phyloP scores from a whole-genome alignment of 2,888 invertebrate genomes.

The Rotaria socialis region DNA sequence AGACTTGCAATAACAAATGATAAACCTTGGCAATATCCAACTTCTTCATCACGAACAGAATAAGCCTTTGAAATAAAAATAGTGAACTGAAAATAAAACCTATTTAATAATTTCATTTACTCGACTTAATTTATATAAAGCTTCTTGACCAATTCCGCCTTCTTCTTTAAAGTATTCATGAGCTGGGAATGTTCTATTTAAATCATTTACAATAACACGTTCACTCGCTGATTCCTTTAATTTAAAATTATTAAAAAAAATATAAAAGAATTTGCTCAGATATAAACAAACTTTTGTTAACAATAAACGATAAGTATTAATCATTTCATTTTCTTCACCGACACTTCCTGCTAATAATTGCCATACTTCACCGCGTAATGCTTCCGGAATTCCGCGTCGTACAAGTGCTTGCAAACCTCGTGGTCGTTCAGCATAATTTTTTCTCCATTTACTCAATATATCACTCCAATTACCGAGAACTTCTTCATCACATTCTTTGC shows the following conservation, averaged over 20 bases:
- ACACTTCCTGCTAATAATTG: slow-evolving; percentile 83
- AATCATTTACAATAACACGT: slow-evolving; percentile 87
- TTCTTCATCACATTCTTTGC: slow-evolving; percentile 89
- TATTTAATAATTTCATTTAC: neutral
- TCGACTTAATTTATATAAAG: slow-evolving; percentile 79
- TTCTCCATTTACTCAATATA: slow-evolving; percentile 62
- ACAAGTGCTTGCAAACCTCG: slow-evolving; percentile 53
- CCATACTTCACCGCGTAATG: slow-evolving; percentile 93
- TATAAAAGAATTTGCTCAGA: no score
- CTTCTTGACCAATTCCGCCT: slow-evolving; percentile 76
- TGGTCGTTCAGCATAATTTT: slow-evolving; percentile 46
- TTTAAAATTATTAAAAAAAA: neutral
- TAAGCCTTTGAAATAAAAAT: slow-evolving; percentile 68
- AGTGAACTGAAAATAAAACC: neutral
- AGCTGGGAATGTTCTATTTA: slow-evolving; percentile 95
- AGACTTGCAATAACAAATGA: slow-evolving; percentile 94
- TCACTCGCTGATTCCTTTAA: slow-evolving; percentile 75
- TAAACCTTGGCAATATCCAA: slow-evolving; percentile 96
- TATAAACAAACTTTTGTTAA: slow-evolving; percentile 73
- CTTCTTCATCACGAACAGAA: slow-evolving; percentile 91
- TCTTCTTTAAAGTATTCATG: slow-evolving; percentile 95
- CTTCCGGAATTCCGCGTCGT: slow-evolving; percentile 79
- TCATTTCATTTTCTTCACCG: slow-evolving; percentile 64
- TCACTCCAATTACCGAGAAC: slow-evolving; percentile 83
- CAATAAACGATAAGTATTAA: slow-evolving; percentile 84